These are phyloP conservation scores for Labeo catla DNA, from an alignment of 2,113 vertebrate species.

Conservation along the genomic window DNA sequence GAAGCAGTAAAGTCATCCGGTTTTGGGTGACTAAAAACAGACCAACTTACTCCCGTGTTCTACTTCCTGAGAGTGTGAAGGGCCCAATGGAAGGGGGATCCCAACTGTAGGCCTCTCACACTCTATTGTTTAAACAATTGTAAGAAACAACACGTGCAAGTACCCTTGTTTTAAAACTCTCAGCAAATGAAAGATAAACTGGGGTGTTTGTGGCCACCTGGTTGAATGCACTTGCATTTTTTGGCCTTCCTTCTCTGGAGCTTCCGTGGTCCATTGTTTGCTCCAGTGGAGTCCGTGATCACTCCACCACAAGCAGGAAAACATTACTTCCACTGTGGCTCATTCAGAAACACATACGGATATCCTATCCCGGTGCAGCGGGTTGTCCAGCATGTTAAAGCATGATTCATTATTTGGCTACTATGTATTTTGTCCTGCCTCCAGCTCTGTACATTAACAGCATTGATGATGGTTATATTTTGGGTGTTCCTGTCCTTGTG, in stretches of 20 bases:
- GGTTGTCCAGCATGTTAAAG: slow-evolving; percentile 44
- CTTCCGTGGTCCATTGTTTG: slow-evolving; percentile 44
- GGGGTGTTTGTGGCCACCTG: slow-evolving; percentile 20
- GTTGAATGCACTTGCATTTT: slow-evolving; percentile 19
- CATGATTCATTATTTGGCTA: background rate
- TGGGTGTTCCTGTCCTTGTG: slow-evolving; percentile 21
- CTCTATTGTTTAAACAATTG: slow-evolving; percentile 10
- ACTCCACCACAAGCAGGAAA: slow-evolving; percentile 66
- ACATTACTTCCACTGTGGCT: slow-evolving; percentile 63
- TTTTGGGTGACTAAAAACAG: slow-evolving; percentile 54
- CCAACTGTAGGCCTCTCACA: slow-evolving; percentile 9
- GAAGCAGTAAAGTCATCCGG: slow-evolving; percentile 47
- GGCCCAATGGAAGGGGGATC: slow-evolving; percentile 12
- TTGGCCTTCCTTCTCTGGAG: background rate
- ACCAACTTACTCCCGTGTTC: slow-evolving; percentile 1
- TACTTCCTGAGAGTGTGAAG: slow-evolving; percentile 48
- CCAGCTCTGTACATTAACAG: background rate
- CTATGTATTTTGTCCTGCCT: background rate
- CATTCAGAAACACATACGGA: slow-evolving; percentile 60
- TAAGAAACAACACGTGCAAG: slow-evolving; percentile 7
- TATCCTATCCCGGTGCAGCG: slow-evolving; percentile 65
- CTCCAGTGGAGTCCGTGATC: background rate
- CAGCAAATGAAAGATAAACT: background rate
- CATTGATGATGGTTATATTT: background rate
- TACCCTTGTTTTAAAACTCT: background rate